A percentile compares a stretch with the other conserved stretches of the same genome.
These are phyloP conservation scores for Mnemiopsis leidyi DNA, from an alignment of 37 sponge, comb jelly and placozoan species.

Conservation along the genomic window DNA sequence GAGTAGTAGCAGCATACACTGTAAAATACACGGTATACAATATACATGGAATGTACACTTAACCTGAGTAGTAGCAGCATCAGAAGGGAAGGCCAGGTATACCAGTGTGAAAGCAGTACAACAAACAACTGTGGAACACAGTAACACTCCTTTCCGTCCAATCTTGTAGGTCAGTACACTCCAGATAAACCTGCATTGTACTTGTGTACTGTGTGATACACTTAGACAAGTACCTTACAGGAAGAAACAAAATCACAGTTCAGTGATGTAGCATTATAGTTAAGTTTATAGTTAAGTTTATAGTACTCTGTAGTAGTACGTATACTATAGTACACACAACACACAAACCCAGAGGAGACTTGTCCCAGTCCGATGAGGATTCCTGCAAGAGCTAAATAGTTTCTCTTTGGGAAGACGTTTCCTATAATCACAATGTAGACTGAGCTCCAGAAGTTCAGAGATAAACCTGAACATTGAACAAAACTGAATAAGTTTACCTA, in stretches of 20 bases:
- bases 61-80: conserved; percentile 17
- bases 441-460: conserved; percentile 34
- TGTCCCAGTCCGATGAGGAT: not conserved
- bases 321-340: no score
- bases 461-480: no score
- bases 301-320: no score
- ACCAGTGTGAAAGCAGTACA: not conserved
- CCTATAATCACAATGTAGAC: not conserved
- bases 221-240: no score
- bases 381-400: conserved; percentile 24
- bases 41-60: no score
- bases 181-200: conserved; percentile 15
- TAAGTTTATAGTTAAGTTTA: no score
- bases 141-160: not conserved
- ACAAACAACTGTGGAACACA: not conserved
- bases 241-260: no score
- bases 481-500: no score
- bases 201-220: no score
- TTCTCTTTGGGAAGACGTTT: conserved; percentile 40
- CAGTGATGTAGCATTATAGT: no score
- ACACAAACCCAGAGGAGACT: not conserved
- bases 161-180: conserved; percentile 25
- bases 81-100: not conserved
- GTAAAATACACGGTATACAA: no score
- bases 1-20: no score